Conservation (phyloP, 1,140 invertebrate genomes). For the Colletes gigas region DNA sequence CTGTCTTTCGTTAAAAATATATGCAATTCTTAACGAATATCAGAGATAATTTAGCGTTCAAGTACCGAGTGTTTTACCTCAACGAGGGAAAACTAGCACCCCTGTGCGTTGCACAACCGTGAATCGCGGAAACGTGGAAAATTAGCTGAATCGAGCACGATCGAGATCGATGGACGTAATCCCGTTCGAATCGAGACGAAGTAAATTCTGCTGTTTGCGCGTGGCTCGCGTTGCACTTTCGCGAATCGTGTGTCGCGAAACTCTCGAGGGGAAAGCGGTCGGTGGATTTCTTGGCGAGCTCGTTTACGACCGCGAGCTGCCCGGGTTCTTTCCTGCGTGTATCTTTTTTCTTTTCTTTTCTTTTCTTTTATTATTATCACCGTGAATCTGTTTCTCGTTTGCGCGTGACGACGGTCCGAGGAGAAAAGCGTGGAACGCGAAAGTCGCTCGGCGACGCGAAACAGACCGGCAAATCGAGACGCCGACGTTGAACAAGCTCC, state of each 20-base stretch:
- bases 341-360: neutral
- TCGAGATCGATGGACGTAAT: too few relatives aligned
- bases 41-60: too few relatives aligned
- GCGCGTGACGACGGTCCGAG: neutral
- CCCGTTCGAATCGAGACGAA: too few relatives aligned
- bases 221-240: neutral
- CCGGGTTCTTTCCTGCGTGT: neutral
- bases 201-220: too few relatives aligned
- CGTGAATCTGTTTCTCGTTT: slow-evolving; percentile 7
- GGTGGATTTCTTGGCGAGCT: slow-evolving; percentile 5
- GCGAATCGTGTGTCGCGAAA: slow-evolving; percentile 1
- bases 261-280: slow-evolving; percentile 12
- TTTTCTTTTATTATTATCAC: neutral
- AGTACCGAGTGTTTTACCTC: too few relatives aligned
- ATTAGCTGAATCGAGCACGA: too few relatives aligned
- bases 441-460: slow-evolving; percentile 52
- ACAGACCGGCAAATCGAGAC: slow-evolving; percentile 62
- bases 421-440: slow-evolving; percentile 47
- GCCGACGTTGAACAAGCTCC: slow-evolving; percentile 38
- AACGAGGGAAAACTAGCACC: too few relatives aligned
- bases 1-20: too few relatives aligned
- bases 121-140: neutral
- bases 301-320: slow-evolving; percentile 2
- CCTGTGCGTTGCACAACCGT: too few relatives aligned
- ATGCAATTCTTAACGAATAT: too few relatives aligned